Conservation (phyloP, 1,140 invertebrate species). For the Cherax quadricarinatus region DNA sequence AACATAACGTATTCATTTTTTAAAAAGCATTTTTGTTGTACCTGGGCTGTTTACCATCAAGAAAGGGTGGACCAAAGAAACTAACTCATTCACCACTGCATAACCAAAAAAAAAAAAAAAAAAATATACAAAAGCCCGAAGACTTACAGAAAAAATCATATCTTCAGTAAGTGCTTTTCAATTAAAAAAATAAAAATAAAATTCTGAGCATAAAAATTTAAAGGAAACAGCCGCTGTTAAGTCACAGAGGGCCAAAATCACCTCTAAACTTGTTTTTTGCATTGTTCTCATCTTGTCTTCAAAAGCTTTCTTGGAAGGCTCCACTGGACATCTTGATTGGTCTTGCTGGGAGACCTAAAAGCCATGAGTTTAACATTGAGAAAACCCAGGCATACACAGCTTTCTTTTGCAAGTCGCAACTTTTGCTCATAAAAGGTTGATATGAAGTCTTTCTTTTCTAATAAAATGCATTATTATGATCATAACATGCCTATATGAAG, state of each 20-base stretch:
- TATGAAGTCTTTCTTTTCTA: not conserved
- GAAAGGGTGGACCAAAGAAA: no score
- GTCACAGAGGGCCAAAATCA: constrained; percentile 38
- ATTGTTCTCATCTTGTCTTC: constrained; percentile 63
- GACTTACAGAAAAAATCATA: not conserved
- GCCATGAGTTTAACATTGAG: constrained; percentile 19
- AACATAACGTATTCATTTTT: not conserved
- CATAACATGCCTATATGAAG: no score
- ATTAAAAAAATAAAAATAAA: no score
- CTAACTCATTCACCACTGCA: no score
- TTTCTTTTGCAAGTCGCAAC: not conserved
- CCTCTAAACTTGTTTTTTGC: constrained; percentile 53
- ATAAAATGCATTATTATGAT: no score
- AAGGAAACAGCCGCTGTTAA: not conserved
- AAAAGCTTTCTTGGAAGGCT: constrained; percentile 53
- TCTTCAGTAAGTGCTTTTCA: no score
- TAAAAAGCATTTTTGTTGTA: no score
- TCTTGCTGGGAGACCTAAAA: constrained; percentile 48
- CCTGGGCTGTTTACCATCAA: no score
- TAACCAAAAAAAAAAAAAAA: not conserved
- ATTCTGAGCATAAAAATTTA: not conserved
- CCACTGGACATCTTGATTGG: constrained; percentile 15
- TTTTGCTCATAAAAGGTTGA: not conserved
- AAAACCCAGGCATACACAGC: not conserved
- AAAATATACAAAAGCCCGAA: not conserved